A percentile compares a stretch with the other conserved stretches of the same genome.
Conservation (phyloP, 1,140 invertebrate genomes). For the Drusus annulatus region DNA sequence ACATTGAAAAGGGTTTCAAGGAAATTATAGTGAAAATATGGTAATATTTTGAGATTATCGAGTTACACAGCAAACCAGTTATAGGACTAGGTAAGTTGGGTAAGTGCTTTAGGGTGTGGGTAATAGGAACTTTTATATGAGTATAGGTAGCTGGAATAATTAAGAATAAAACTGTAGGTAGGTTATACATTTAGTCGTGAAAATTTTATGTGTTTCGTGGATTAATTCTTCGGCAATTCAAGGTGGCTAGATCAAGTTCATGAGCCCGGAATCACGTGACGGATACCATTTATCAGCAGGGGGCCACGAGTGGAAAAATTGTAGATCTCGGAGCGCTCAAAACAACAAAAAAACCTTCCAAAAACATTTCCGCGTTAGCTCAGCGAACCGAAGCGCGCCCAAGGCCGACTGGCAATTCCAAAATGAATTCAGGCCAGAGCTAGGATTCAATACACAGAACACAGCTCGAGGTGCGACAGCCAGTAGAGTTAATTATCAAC, state of each 20-base stretch:
- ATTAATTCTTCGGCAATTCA: background rate
- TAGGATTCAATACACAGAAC: conserved; percentile 26
- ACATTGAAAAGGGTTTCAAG: no score
- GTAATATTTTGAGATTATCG: no score
- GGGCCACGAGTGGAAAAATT: conserved; percentile 48
- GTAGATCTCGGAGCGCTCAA: conserved; percentile 50
- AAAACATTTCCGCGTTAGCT: conserved; percentile 43
- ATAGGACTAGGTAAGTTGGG: no score
- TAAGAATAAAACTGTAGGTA: no score
- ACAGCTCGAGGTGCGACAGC: background rate
- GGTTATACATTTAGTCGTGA: no score
- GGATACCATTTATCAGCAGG: conserved; percentile 38
- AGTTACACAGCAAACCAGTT: no score
- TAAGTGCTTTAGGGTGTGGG: no score
- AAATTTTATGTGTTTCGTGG: no score
- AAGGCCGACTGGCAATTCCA: conserved; percentile 48
- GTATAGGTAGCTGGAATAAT: no score
- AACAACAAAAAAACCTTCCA: conserved; percentile 46
- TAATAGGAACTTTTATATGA: no score
- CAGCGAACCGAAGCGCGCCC: conserved; percentile 43
- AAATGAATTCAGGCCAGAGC: conserved; percentile 20
- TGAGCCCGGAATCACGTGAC: conserved; percentile 35
- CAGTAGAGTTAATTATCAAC: no score
- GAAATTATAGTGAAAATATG: no score
- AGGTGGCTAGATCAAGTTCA: conserved; percentile 25